These are phyloP conservation scores for Meda fulgida DNA, from an alignment of 2,797 vertebrate genomes.

Conservation along the genomic window DNA sequence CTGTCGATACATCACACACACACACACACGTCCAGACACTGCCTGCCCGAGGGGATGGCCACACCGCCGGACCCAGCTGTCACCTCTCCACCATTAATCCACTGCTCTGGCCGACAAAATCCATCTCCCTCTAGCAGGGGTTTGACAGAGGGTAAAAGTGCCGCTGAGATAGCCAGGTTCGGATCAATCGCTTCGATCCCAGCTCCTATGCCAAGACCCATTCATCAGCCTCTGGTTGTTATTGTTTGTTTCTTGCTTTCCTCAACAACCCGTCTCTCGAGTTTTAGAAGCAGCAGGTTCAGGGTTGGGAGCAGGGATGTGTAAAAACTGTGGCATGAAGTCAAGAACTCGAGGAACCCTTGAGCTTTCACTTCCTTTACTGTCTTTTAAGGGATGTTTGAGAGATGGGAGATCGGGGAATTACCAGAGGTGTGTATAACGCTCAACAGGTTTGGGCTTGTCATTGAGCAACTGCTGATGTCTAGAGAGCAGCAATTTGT, in stretches of 20 bases:
- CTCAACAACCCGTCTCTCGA: conserved; percentile 55
- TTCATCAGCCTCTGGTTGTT: conserved; percentile 76
- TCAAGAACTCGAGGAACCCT: neutral
- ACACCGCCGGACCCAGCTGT: conserved; percentile 59
- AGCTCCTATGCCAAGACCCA: conserved; percentile 72
- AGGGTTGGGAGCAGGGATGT: conserved; percentile 15
- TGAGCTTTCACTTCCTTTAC: conserved; percentile 14
- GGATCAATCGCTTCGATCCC: conserved; percentile 83
- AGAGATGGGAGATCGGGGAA: neutral
- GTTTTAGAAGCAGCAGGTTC: conserved; percentile 47
- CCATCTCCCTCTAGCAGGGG: conserved; percentile 79
- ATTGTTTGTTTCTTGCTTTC: conserved; percentile 67
- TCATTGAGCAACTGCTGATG: neutral
- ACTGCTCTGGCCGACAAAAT: conserved; percentile 79
- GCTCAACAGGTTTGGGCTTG: neutral
- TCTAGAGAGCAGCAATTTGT: neutral
- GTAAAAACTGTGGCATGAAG: conserved; percentile 19
- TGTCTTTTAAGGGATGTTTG: conserved; percentile 22
- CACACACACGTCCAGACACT: conserved; percentile 35
- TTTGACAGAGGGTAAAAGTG: conserved; percentile 84
- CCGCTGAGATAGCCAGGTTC: conserved; percentile 75
- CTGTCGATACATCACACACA: conserved; percentile 70
- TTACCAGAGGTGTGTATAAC: neutral
- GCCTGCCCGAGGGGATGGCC: conserved; percentile 53
- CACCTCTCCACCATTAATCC: conserved; percentile 77